Evolutionary conservation across 2,888 invertebrate genomes (phyloP).

Genomic region (Amiota communis): DNA sequence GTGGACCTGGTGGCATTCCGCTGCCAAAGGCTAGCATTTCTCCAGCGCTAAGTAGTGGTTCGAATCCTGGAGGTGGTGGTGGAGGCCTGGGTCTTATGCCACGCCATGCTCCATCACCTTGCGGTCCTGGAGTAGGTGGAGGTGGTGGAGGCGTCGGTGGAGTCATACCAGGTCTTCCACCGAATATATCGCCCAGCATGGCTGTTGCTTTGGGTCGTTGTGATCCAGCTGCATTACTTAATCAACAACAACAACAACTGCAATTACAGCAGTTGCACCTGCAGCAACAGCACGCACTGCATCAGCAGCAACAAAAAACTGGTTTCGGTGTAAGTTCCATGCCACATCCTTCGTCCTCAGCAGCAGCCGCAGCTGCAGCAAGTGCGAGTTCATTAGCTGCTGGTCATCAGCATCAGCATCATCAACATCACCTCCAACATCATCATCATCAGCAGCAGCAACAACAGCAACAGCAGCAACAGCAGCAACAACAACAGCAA

Average conservation of each 20-base stretch:
- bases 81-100: slow-evolving; percentile 52
- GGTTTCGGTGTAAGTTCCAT: slow-evolving; percentile 64
- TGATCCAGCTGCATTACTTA: slow-evolving; percentile 60
- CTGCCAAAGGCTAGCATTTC: slow-evolving; percentile 72
- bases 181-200: slow-evolving; percentile 69
- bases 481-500: slow-evolving; percentile 44
- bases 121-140: slow-evolving; percentile 49
- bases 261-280: slow-evolving; percentile 61
- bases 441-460: slow-evolving; percentile 44
- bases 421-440: slow-evolving; percentile 45
- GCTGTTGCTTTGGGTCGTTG: slow-evolving; percentile 66
- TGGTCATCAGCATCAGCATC: slow-evolving; percentile 41
- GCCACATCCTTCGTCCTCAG: slow-evolving; percentile 36
- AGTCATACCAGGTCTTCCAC: slow-evolving; percentile 53
- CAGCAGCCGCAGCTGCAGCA: slow-evolving; percentile 23
- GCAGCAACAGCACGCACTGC: slow-evolving; percentile 62
- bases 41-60: slow-evolving; percentile 71
- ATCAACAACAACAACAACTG: slow-evolving; percentile 64
- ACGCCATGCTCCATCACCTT: slow-evolving; percentile 66
- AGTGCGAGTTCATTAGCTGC: slow-evolving; percentile 27
- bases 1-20: slow-evolving; percentile 58
- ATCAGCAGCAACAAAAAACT: slow-evolving; percentile 62
- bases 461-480: slow-evolving; percentile 37
- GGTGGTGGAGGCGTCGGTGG: slow-evolving; percentile 42
- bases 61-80: slow-evolving; percentile 53